Conservation (phyloP, 1,140 invertebrate species). For the Ridgeia piscesae region DNA sequence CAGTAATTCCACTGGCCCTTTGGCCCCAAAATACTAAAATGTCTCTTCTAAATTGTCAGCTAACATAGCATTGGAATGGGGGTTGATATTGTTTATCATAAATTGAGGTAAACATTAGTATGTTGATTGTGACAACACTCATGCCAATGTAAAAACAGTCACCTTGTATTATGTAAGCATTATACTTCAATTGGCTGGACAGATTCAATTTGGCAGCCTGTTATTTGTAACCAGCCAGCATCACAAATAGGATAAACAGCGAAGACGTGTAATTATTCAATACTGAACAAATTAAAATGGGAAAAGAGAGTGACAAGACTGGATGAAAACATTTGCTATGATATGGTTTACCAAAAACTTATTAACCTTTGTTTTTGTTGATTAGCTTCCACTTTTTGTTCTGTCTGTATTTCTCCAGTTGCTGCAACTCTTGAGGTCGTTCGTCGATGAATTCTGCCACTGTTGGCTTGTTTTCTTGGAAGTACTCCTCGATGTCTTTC, state of each 20-base stretch:
- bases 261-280: neutral
- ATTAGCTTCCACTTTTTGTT: conserved; percentile 68
- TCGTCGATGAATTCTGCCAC: conserved; percentile 90
- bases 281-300: too few relatives aligned
- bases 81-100: neutral
- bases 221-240: neutral
- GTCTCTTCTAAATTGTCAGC: neutral
- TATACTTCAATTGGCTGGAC: neutral
- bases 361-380: neutral
- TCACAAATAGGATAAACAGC: neutral
- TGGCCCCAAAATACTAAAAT: too few relatives aligned
- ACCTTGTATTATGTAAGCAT: neutral
- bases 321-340: neutral
- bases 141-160: neutral
- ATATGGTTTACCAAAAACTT: neutral
- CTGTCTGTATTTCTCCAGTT: conserved; percentile 66
- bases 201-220: neutral
- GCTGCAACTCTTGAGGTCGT: conserved; percentile 69
- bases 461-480: conserved; percentile 83
- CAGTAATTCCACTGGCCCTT: too few relatives aligned
- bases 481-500: conserved; percentile 70
- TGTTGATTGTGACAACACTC: neutral
- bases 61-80: neutral
- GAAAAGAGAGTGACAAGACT: neutral
- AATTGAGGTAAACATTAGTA: neutral